phyloP scores from a whole-genome alignment of 2,888 invertebrate genomes.

The Limnephilus rhombicus region DNA sequence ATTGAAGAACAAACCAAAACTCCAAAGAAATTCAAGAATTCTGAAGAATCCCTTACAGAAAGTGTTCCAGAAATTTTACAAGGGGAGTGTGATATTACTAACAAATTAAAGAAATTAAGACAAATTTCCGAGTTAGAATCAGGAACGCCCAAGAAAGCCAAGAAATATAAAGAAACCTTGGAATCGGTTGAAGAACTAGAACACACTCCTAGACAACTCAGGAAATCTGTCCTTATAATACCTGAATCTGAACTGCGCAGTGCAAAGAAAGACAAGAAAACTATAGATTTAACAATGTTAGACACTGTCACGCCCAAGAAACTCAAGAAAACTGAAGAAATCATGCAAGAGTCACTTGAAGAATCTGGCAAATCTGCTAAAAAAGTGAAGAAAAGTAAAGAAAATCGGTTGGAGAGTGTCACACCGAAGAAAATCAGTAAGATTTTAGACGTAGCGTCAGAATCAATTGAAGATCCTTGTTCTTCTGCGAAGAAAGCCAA shows the following conservation, averaged over 20 bases:
- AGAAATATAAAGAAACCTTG: slow-evolving; percentile 17
- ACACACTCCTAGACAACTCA: neutral
- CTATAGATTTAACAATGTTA: neutral
- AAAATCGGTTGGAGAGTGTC: neutral
- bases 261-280: neutral
- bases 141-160: slow-evolving; percentile 32
- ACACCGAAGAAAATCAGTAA: neutral
- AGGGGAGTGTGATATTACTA: neutral
- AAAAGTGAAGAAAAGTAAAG: neutral
- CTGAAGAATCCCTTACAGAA: slow-evolving; percentile 33
- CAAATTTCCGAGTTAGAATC: neutral
- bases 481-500: neutral
- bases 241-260: neutral
- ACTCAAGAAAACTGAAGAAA: neutral
- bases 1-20: slow-evolving; percentile 17
- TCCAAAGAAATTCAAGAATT: slow-evolving; percentile 39
- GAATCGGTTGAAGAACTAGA: neutral
- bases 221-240: neutral
- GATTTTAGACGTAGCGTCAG: neutral
- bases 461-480: neutral
- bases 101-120: neutral
- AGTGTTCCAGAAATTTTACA: neutral
- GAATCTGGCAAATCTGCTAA: neutral
- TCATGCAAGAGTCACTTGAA: neutral
- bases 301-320: neutral